Conservation (phyloP, 2,888 invertebrate species). For the Mesorhabditis sp. region DNA sequence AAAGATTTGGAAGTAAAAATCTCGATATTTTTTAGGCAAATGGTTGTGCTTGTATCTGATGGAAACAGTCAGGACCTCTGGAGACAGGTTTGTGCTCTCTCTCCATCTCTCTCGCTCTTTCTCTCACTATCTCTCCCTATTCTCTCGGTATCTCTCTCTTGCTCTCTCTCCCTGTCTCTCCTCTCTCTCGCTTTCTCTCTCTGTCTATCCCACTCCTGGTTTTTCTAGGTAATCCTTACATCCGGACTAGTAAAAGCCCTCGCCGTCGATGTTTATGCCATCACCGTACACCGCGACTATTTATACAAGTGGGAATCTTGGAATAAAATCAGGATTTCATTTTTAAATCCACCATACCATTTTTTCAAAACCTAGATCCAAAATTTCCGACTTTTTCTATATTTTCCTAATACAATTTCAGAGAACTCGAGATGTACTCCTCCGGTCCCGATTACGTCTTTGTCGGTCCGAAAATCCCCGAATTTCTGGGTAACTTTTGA, state of each 20-base stretch:
- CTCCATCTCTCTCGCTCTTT: no score
- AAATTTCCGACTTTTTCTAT: no score
- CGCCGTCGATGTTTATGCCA: conserved; percentile 34
- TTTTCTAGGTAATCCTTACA: conserved; percentile 20
- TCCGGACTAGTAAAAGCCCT: conserved; percentile 23
- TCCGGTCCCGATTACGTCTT: conserved; percentile 44
- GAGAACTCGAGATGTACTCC: conserved; percentile 27
- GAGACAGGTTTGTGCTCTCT: conserved; percentile 17
- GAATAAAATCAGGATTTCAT: neutral
- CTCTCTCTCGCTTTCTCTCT: no score
- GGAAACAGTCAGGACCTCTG: conserved; percentile 46
- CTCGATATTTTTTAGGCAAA: conserved; percentile 19
- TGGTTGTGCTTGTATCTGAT: conserved; percentile 45
- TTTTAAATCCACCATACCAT: neutral
- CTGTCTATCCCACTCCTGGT: no score
- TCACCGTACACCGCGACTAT: conserved; percentile 41
- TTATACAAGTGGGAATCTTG: conserved; percentile 33
- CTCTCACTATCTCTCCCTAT: no score
- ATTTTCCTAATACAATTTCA: neutral
- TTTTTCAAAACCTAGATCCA: neutral
- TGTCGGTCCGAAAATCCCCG: conserved; percentile 37
- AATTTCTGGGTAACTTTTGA: conserved; percentile 24
- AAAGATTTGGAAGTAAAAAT: neutral
- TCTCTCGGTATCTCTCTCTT: no score
- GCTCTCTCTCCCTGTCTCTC: no score